These are phyloP conservation scores for Heteromurus nitidus DNA, from an alignment of 2,888 invertebrate genomes.

Conservation along the genomic window DNA sequence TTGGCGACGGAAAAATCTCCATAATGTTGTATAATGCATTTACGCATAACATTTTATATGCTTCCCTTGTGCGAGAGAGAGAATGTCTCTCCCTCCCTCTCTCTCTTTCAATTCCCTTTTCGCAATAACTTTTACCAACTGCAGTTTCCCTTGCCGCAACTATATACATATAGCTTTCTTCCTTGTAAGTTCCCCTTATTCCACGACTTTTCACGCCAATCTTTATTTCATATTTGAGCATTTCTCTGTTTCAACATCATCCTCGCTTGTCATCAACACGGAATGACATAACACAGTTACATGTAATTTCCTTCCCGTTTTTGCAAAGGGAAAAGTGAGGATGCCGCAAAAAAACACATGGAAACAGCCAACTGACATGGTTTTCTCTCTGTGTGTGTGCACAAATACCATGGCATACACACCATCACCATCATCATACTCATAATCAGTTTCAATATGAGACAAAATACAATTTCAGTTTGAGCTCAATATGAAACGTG, in stretches of 20 bases:
- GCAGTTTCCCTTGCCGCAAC: not conserved
- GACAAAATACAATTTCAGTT: not conserved
- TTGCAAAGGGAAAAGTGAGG: not conserved
- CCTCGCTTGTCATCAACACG: conserved; percentile 10
- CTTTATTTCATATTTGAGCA: not conserved
- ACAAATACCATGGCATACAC: not conserved
- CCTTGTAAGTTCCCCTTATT: not conserved
- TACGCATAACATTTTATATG: not conserved
- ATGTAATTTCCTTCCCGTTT: not conserved
- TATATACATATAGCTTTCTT: not conserved
- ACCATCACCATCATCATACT: not conserved
- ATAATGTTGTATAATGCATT: no score
- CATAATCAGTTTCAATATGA: not conserved
- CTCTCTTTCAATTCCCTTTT: not conserved
- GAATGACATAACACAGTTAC: conserved; percentile 4
- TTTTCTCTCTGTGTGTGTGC: not conserved
- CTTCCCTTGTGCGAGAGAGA: not conserved
- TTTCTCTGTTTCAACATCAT: not conserved
- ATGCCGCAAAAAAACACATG: no score
- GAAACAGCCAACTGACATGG: not conserved
- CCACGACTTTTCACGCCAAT: not conserved
- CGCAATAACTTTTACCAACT: not conserved
- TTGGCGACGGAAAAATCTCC: no score
- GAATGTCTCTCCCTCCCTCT: not conserved
- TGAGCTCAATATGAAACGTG: no score